Conservation (phyloP, 2,797 vertebrate species). For the Coendou prehensilis region DNA sequence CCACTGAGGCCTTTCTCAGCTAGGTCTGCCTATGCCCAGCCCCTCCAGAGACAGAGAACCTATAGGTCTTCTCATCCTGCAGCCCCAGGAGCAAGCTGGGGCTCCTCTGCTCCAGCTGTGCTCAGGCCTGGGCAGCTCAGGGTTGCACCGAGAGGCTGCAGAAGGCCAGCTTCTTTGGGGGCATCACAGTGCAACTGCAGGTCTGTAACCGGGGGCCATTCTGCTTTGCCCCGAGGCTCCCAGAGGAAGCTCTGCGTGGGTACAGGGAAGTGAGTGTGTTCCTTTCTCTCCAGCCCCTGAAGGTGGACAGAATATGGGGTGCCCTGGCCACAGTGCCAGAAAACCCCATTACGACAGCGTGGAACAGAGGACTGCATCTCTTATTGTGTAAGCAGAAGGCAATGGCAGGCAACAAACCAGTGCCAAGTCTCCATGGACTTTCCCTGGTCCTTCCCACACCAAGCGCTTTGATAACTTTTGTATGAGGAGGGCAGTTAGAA, state of each 20-base stretch:
- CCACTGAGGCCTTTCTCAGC: background rate
- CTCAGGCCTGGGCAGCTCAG: background rate
- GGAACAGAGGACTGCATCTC: background rate
- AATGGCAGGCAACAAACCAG: background rate
- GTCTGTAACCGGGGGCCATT: background rate
- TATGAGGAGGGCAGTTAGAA: background rate
- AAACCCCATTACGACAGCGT: accelerated
- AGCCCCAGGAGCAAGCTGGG: too few species aligned
- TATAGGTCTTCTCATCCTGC: background rate
- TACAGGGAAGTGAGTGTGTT: background rate
- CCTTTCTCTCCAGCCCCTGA: background rate
- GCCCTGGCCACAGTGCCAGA: background rate
- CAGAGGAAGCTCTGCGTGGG: background rate
- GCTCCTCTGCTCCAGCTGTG: background rate
- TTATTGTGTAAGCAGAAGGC: background rate
- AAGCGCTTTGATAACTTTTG: background rate
- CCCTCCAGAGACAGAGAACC: background rate
- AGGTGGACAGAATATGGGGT: background rate
- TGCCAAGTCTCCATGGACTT: accelerated
- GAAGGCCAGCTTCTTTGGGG: background rate
- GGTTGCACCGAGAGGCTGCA: background rate
- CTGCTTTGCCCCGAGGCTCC: too few species aligned
- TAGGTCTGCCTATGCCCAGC: background rate
- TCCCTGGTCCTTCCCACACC: background rate
- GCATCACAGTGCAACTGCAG: background rate